Conservation (phyloP, 2,888 invertebrate species). For the Drosophila cracens region DNA sequence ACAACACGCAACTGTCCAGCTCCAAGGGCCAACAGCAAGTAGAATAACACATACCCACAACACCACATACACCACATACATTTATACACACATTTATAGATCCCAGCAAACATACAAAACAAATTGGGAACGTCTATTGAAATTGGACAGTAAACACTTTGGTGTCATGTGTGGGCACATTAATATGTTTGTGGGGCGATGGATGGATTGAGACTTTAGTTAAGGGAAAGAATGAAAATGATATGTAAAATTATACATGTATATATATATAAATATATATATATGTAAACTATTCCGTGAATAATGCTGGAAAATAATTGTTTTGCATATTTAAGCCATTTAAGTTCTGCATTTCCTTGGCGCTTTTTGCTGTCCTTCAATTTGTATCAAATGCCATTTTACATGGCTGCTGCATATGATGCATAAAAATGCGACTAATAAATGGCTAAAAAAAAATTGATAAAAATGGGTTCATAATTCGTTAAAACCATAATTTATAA, state of each 20-base stretch:
- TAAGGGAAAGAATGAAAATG: neutral
- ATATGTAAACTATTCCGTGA: neutral
- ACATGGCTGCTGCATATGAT: conserved; percentile 25
- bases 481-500: conserved; percentile 71
- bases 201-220: neutral
- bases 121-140: conserved; percentile 51
- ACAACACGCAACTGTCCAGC: conserved; percentile 57
- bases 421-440: conserved; percentile 35
- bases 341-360: conserved; percentile 3
- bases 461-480: conserved; percentile 43
- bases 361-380: conserved; percentile 32
- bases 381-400: conserved; percentile 27
- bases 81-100: conserved; percentile 3
- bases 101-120: conserved; percentile 30
- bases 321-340: conserved; percentile 12
- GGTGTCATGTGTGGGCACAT: conserved; percentile 20
- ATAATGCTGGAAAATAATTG: neutral
- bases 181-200: neutral
- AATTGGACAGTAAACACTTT: conserved; percentile 60
- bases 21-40: neutral
- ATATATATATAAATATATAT: neutral
- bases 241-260: neutral
- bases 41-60: neutral
- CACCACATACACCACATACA: neutral
- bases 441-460: neutral